Conservation (phyloP, 1,140 invertebrate species). For the Plectrocnemia conspersa region DNA sequence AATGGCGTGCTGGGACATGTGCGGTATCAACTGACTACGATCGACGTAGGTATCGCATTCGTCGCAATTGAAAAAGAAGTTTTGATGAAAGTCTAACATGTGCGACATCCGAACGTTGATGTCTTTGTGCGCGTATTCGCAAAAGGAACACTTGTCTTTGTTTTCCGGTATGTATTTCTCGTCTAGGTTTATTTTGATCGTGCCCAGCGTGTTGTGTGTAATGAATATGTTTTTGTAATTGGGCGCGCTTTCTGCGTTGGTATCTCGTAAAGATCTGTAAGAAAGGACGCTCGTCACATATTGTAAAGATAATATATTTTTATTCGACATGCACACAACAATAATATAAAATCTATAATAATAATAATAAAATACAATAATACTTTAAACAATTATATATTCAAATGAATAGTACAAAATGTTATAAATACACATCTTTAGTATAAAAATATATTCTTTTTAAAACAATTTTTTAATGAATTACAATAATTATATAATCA, state of each 20-base stretch:
- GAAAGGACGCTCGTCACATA: constrained; percentile 23
- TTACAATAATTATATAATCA: too few species aligned
- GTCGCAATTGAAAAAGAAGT: constrained; percentile 40
- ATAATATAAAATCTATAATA: neutral
- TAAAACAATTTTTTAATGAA: too few species aligned
- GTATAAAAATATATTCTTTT: too few species aligned
- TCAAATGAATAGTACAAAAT: neutral
- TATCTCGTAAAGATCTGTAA: constrained; percentile 31
- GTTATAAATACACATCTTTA: neutral
- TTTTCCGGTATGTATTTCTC: constrained; percentile 28
- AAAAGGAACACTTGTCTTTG: constrained; percentile 37
- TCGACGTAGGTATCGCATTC: constrained; percentile 40
- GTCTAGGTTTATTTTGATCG: constrained; percentile 26
- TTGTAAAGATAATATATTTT: neutral
- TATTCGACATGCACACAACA: too few species aligned
- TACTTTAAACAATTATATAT: neutral
- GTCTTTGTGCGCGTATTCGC: constrained; percentile 25
- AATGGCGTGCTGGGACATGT: constrained; percentile 40
- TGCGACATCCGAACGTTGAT: constrained; percentile 34
- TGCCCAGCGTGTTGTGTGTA: constrained; percentile 27
- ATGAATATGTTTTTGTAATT: constrained; percentile 34
- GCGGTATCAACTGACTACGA: constrained; percentile 37
- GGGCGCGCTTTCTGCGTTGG: constrained; percentile 21
- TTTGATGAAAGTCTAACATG: constrained; percentile 36
- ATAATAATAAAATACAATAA: constrained; percentile 22